Conservation (phyloP, 2,797 vertebrate species). For the Lophius americanus region DNA sequence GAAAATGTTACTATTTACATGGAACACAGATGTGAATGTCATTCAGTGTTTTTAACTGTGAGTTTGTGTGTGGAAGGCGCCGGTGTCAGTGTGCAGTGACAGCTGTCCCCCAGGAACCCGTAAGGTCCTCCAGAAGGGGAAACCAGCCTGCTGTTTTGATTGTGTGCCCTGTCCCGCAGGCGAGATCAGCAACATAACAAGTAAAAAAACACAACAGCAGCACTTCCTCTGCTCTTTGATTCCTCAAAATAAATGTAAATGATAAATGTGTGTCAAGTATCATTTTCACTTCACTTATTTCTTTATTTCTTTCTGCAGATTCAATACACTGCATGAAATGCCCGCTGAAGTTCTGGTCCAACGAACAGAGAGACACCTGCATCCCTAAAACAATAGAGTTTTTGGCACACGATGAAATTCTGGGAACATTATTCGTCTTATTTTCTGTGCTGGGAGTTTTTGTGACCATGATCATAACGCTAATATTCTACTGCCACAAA, state of each 20-base stretch:
- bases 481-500: slow-evolving; percentile 74
- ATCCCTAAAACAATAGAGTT: slow-evolving; percentile 75
- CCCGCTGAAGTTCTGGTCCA: slow-evolving; percentile 73
- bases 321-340: slow-evolving; percentile 76
- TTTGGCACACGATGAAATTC: slow-evolving; percentile 72
- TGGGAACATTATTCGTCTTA: slow-evolving; percentile 67
- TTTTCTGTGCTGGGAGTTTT: slow-evolving; percentile 75
- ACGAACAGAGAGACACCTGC: slow-evolving; percentile 67
- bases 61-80: slow-evolving; percentile 52
- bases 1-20: not conserved
- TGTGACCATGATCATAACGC: slow-evolving; percentile 59
- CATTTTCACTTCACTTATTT: not conserved
- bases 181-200: slow-evolving; percentile 77
- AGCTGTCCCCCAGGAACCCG: slow-evolving; percentile 75
- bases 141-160: slow-evolving; percentile 77
- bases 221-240: not conserved
- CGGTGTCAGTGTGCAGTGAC: slow-evolving; percentile 77
- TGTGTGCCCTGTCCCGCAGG: slow-evolving; percentile 78
- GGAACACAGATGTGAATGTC: too few species aligned
- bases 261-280: too few species aligned
- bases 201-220: slow-evolving; percentile 39
- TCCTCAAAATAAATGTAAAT: too few species aligned
- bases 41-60: not conserved
- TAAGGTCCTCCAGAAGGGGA: slow-evolving; percentile 76
- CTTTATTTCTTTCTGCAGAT: slow-evolving; percentile 57